A percentile compares a stretch with the other conserved stretches of the same genome.
phyloP scores from a whole-genome alignment of 2,888 invertebrate species.

The Seladonia tumulorum region DNA sequence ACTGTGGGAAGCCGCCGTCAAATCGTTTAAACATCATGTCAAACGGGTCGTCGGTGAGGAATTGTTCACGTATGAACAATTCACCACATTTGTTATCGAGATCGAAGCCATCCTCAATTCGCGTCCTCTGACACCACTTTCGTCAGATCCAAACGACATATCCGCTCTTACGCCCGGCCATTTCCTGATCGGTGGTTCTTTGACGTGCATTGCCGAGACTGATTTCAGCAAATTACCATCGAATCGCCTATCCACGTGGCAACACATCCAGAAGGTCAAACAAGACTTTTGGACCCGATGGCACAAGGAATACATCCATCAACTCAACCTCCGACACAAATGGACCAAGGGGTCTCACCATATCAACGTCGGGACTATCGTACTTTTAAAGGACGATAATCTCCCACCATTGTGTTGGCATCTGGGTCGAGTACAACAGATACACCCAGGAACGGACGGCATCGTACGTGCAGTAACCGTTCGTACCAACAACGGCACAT shows the following conservation, averaged over 20 bases:
- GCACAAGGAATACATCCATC: too few relatives aligned
- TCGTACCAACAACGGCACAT: not conserved
- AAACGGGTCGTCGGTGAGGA: not conserved
- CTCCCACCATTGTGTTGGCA: not conserved
- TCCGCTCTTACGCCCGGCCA: not conserved
- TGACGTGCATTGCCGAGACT: not conserved
- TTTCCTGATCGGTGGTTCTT: conserved; percentile 10
- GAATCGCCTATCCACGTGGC: too few relatives aligned
- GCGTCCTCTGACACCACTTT: not conserved
- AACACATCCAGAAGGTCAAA: too few relatives aligned
- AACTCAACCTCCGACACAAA: too few relatives aligned
- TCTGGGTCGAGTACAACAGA: not conserved
- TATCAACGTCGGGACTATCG: not conserved
- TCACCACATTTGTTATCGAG: not conserved
- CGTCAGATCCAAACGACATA: conserved; percentile 18
- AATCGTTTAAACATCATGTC: not conserved
- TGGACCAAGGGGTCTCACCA: too few relatives aligned
- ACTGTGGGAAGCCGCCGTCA: not conserved
- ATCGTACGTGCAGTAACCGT: too few relatives aligned
- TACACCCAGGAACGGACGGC: not conserved
- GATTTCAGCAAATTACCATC: not conserved
- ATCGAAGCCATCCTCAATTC: not conserved
- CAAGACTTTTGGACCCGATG: too few relatives aligned
- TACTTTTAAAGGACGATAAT: not conserved
- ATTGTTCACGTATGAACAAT: not conserved